Percentiles rank a stretch among this genome's conserved stretches.
Conservation (phyloP, 2,113 vertebrate genomes). For the Podarcis raffonei region DNA sequence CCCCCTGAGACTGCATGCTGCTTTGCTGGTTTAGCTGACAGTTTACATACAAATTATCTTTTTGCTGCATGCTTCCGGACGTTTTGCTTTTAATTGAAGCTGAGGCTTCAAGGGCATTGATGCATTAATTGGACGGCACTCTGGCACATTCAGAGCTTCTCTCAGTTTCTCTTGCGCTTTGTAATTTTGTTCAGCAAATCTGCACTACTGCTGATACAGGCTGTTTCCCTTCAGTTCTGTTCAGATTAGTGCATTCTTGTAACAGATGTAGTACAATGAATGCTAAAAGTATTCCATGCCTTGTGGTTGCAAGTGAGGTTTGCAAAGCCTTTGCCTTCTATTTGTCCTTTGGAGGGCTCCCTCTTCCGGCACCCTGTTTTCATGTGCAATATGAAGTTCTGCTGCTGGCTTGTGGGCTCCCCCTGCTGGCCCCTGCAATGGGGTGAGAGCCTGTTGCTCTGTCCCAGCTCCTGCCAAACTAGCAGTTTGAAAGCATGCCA, state of each 20-base stretch:
- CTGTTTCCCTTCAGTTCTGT: neutral
- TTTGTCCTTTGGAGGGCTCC: neutral
- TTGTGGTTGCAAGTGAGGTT: neutral
- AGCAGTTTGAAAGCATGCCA: too few species aligned
- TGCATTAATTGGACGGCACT: neutral
- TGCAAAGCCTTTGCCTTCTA: neutral
- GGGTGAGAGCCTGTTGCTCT: too few species aligned
- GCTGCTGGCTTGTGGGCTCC: neutral
- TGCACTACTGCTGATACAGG: neutral
- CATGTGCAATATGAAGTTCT: neutral
- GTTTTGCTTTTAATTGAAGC: neutral
- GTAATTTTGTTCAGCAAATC: neutral
- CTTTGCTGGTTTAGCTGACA: conserved; percentile 2
- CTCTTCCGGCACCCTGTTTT: neutral
- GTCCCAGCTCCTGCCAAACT: too few species aligned
- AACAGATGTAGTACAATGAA: neutral
- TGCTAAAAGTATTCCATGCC: neutral
- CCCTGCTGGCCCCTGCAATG: neutral
- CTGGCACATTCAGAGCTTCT: neutral
- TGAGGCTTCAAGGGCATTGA: conserved; percentile 5
- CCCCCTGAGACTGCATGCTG: neutral
- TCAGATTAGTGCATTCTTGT: neutral
- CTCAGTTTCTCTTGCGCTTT: neutral
- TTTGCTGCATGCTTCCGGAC: neutral
- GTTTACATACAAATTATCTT: conserved; percentile 2